phyloP scores from a whole-genome alignment of 1,140 invertebrate species.

The Uloborus diversus region DNA sequence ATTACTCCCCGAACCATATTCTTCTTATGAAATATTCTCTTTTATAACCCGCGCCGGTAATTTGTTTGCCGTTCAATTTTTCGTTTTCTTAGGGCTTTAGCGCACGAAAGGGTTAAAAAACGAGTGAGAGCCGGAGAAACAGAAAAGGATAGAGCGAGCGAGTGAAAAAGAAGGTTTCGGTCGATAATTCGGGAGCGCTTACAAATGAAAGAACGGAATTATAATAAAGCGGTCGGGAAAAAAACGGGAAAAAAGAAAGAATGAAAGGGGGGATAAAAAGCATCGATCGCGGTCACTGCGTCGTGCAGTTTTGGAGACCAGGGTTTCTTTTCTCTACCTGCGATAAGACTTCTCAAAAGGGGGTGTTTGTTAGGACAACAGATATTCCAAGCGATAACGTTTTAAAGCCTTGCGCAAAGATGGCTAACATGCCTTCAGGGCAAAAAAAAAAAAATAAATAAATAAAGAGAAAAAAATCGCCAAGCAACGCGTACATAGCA shows the following conservation, averaged over 20 bases:
- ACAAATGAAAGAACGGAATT: constrained; percentile 35
- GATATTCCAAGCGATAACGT: neutral
- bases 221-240: constrained; percentile 20
- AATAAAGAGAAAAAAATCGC: neutral
- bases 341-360: neutral
- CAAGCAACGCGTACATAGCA: constrained; percentile 54
- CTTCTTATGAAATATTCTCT: constrained; percentile 50
- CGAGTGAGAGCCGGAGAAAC: neutral
- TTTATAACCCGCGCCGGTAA: constrained; percentile 36
- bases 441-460: neutral
- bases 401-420: constrained; percentile 20
- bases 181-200: constrained; percentile 50
- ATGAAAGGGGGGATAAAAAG: constrained; percentile 9
- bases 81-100: constrained; percentile 4
- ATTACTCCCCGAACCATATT: constrained; percentile 48
- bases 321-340: constrained; percentile 39
- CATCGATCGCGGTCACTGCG: constrained; percentile 44
- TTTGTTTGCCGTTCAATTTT: constrained; percentile 49
- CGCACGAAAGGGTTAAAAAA: constrained; percentile 44
- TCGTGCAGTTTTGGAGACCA: constrained; percentile 15
- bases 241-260: constrained; percentile 32
- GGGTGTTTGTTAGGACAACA: neutral
- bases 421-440: constrained; percentile 14
- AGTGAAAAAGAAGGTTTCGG: constrained; percentile 1
- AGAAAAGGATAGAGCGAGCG: constrained; percentile 6